Evolutionary conservation across 2,797 vertebrate genomes (phyloP), one percentile per base, ranked within the genome.

Genomic region (Hypotaenidia philippensis): DNA sequence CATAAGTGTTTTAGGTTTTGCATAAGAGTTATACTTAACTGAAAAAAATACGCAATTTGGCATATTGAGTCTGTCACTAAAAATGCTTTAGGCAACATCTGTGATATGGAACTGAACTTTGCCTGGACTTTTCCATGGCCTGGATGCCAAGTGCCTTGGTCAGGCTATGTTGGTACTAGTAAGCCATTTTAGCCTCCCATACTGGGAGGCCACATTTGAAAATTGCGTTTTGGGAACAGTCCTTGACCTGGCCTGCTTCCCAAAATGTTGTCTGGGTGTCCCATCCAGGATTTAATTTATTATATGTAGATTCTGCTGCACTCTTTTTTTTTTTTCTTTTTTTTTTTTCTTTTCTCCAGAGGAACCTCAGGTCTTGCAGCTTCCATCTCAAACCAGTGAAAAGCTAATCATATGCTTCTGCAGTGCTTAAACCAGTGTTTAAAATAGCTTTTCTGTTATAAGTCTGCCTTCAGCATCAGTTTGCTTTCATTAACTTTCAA

Each of bases 321-420:
- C 41, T 40, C 5, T 38, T 38, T 41, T 87, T 65, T n/a, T 34
- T 34, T 34, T 34, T 34, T 8, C 8, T 38, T 38, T 38, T 40
- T 44, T 44, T 44, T 44, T 44, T 44, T 18, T 44, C 57, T 49
- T 92, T 88, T 87, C 69, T 31, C 49, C 55, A 26, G 21, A 53
- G 76, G 87, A 83, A n/a, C 36, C 79, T 88, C 65, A 83, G 84
- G 56, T 91, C 65, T 81, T 79, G 65, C 56, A 92, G 55, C 41
- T 91, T 91, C 66, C 69, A 72, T 94, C 76, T 66, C 34, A 76
- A 83, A 70, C 81, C 71, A 83, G 44, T 32, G 78, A 74, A 72
- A 70, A 84, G 56, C 36, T 96, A 93, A 93, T 92, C 81, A 84
- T 82, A 89, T 85, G 83, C 84, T 96, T 93, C 59, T 90, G 65